Base-by-base conservation (phyloP, 2,888 invertebrate genomes). In the Ferrisia virgata region DNA sequence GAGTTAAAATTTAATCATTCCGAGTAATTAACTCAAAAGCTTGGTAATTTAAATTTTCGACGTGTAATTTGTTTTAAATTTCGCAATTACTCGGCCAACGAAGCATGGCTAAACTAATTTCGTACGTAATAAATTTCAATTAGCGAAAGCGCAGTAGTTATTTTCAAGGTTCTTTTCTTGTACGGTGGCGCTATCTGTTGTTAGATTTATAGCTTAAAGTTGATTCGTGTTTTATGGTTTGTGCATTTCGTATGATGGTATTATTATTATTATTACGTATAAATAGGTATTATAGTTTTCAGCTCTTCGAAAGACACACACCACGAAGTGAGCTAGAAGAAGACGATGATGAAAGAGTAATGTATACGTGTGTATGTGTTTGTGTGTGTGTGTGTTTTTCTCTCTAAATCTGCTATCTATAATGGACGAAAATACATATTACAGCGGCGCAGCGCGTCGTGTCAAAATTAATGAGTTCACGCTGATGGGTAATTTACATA, bases 401-500 rank as follows among this genome's bases (percentile, higher is more conserved):
- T 36, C 15, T 43, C 13, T 43, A 43, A 43, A 43, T 43, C 58
- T 47, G 8, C 58, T 64, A 64, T 64, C 64, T 13, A 15, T 64
- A 64, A 64, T 64, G 64, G 64, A 64, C 64, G 36, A 76, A 76
- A 33, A 36, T 36, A n/a, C n/a, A n/a, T n/a, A 76, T 76, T 76
- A 76, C 72, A 22, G n/a, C n/a, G n/a, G n/a, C n/a, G n/a, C 18
- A n/a, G 72, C 36, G 18, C 36, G 36, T n/a, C 36, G 25, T n/a
- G 72, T 76, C 72, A 33, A 76, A 76, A 76, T 76, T 76, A 76
- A 76, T 76, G 72, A 76, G 72, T 76, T 76, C 72, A 76, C n/a
- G 72, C 72, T 76, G 72, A 76, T 76, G 36, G 72, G 33, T 76
- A 76, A 76, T 76, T 76, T 76, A 36, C 72, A 76, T 76, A 76